Percentiles rank a stretch among this genome's conserved stretches.
Evolutionary conservation across 2,888 invertebrate genomes (phyloP).

Genomic region (Ferrisia virgata): DNA sequence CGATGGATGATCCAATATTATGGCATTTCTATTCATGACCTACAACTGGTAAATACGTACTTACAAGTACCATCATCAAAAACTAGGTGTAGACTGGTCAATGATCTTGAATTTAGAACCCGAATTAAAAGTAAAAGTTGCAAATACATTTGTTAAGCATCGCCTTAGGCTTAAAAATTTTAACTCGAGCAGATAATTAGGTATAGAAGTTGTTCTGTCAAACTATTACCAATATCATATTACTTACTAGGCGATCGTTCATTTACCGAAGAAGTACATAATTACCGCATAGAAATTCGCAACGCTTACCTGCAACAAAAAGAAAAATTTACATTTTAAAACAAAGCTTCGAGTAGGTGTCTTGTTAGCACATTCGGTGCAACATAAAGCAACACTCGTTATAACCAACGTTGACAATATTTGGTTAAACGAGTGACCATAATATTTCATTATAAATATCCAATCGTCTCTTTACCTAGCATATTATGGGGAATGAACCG

Average conservation of each 20-base stretch:
- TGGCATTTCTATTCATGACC: not conserved
- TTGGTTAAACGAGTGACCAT: not conserved
- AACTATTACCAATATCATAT: not conserved
- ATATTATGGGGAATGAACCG: not conserved
- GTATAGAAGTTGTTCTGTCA: not conserved
- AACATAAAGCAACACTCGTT: not conserved
- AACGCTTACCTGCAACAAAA: constrained; percentile 18
- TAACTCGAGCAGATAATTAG: not conserved
- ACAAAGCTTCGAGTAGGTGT: not conserved
- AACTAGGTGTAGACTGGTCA: not conserved
- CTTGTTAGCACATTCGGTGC: not conserved
- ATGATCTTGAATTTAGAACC: not conserved
- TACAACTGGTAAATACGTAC: not conserved
- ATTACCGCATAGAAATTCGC: not conserved
- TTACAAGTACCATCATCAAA: too few species aligned
- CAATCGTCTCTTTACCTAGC: not conserved
- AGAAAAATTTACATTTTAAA: constrained; percentile 3
- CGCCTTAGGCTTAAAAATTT: not conserved
- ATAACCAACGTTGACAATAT: not conserved
- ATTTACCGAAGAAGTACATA: not conserved
- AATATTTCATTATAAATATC: not conserved
- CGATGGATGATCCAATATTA: too few species aligned
- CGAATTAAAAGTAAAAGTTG: constrained; percentile 16
- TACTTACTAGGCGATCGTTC: not conserved
- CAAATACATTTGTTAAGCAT: not conserved